These are phyloP conservation scores for Grantiella picta DNA, from an alignment of 2,113 vertebrate genomes.

Conservation along the genomic window DNA sequence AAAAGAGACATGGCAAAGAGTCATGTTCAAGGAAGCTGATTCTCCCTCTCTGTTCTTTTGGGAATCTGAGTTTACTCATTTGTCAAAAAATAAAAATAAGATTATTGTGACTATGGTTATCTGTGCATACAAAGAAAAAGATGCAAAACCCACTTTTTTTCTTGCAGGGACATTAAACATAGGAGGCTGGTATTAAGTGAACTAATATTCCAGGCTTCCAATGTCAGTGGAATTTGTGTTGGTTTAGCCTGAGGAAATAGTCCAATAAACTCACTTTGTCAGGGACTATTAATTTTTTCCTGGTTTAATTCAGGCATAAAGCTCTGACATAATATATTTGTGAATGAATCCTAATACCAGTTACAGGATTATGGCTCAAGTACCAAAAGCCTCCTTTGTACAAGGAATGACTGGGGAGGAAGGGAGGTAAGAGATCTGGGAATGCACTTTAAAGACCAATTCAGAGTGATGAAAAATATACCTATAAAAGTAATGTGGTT, in stretches of 20 bases:
- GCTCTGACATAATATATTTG: background rate
- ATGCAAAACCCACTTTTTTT: rapidly evolving
- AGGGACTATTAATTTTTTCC: background rate
- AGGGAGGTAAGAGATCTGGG: background rate
- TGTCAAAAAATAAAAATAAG: background rate
- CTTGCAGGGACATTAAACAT: background rate
- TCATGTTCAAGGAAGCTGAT: background rate
- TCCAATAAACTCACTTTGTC: background rate
- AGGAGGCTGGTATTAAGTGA: background rate
- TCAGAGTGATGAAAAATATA: background rate
- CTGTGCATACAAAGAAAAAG: background rate
- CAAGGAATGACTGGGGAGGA: background rate
- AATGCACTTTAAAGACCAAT: background rate
- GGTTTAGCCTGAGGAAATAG: background rate
- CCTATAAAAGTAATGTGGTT: background rate
- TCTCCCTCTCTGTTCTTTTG: background rate
- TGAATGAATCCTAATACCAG: background rate
- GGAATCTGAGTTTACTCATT: background rate
- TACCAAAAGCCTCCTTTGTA: background rate
- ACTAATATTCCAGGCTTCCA: background rate
- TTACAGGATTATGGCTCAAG: background rate
- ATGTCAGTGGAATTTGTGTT: background rate
- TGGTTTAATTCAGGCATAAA: background rate
- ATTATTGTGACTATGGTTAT: rapidly evolving
- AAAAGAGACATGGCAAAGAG: background rate